Conservation (phyloP, 2,888 invertebrate genomes). For the Heliconius charithonia region DNA sequence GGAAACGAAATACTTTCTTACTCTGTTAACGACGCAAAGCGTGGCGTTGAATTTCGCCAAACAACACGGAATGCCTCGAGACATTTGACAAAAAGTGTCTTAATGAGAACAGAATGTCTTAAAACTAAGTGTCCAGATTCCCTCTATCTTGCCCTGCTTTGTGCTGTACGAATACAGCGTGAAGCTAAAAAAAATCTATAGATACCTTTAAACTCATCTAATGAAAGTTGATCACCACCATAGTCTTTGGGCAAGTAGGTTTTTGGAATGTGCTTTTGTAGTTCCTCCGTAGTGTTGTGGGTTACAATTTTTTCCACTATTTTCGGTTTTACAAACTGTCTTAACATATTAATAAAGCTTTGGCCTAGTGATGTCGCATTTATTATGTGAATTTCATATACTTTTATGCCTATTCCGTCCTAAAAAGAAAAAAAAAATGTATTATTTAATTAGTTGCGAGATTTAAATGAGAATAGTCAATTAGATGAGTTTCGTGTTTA, state of each 20-base stretch:
- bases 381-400: conserved; percentile 72
- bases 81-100: no score
- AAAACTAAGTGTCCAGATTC: no score
- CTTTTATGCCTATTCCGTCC: conserved; percentile 74
- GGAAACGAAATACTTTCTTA: no score
- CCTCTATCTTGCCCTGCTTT: no score
- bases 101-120: no score
- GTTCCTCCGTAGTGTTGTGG: conserved; percentile 62
- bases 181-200: not conserved
- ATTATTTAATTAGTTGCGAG: not conserved
- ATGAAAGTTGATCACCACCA: conserved; percentile 64
- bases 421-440: conserved; percentile 52
- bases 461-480: not conserved
- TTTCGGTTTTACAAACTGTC: conserved; percentile 71
- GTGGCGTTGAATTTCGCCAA: no score
- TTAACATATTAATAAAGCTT: conserved; percentile 65
- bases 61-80: no score
- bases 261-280: conserved; percentile 64
- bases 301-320: conserved; percentile 65
- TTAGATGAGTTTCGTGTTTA: not conserved
- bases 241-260: conserved; percentile 66
- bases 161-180: no score
- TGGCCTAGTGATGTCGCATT: conserved; percentile 67
- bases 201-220: conserved; percentile 67
- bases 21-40: no score